Base-by-base conservation (phyloP, 2,113 vertebrate species). In the Meriones unguiculatus region DNA sequence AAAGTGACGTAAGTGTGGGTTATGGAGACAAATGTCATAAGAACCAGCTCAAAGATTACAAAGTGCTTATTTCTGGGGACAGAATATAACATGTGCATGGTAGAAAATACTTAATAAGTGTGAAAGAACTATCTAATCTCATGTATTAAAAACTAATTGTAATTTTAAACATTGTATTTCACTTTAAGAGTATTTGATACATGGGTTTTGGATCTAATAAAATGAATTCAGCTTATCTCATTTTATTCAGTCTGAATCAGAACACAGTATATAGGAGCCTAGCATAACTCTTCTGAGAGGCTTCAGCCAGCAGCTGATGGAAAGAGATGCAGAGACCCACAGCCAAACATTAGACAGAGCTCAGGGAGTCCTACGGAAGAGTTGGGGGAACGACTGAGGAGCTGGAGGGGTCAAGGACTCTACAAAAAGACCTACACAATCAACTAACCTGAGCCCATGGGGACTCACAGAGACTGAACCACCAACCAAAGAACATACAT, bases 111-210 rank as follows among this genome's bases (percentile, higher is more conserved):
- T 97, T 88, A 94, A 76, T 13, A 75, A 75, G 32, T 76, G 30
- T 88, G 65, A 78, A 0, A 92, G 75, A 95, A 96, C 70, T 69
- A 94, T 50, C 54, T 89, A 85, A 89, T 7, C 85, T 35, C 1
- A 93, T 52, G 22, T 30, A 50, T 92, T 62, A 22, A 93, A 89
- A 96, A 30, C 11, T 65, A 87, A 90, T 70, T 30, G 14, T 62
- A 82, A 93, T 25, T 89, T 78, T 85, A 57, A 90, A n/a, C 85
- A 67, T 0, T 82, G 1, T 73, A 82, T 84, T 80, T 85, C 22
- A 64, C 41, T 41, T 65, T 92, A 84, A 77, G 91, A 78, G 3
- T 95, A 94, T 90, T 87, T 90, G 84, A 95, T 89, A 87, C 15
- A 69, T 69, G 15, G 11, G 7, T 90, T 41, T 93, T 64, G 22